These are phyloP conservation scores for Osmerus mordax DNA, from an alignment of 2,113 vertebrate genomes.

Conservation along the genomic window DNA sequence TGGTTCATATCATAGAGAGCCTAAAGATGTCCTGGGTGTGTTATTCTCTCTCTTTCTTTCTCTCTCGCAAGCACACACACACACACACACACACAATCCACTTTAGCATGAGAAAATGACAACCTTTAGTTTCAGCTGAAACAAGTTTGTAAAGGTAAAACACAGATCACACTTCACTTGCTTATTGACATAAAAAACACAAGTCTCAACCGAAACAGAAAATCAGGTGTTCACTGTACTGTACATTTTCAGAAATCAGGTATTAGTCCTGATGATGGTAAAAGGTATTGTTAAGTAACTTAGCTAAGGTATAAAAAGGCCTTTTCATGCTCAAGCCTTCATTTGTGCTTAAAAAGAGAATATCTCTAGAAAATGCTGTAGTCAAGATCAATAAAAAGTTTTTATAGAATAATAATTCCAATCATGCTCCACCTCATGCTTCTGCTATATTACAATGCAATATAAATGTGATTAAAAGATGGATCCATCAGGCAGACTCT, in stretches of 20 bases:
- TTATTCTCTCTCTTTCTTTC: too few species aligned
- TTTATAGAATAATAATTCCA: constrained; percentile 32
- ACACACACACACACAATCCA: too few species aligned
- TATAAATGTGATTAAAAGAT: constrained; percentile 41
- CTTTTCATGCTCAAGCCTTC: constrained; percentile 27
- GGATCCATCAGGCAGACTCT: constrained; percentile 19
- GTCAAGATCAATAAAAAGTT: constrained; percentile 41
- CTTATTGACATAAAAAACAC: background rate
- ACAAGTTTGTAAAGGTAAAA: too few species aligned
- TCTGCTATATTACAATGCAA: constrained; percentile 11
- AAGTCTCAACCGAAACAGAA: background rate
- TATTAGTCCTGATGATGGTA: constrained; percentile 16
- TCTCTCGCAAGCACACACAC: too few species aligned
- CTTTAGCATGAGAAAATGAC: too few species aligned
- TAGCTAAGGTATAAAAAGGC: constrained; percentile 46
- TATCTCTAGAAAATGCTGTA: constrained; percentile 40
- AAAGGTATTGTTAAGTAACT: constrained; percentile 15
- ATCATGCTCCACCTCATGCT: constrained; percentile 20
- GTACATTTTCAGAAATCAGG: constrained; percentile 2
- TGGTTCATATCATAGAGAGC: constrained; percentile 10
- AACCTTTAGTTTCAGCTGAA: too few species aligned
- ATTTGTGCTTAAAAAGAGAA: constrained; percentile 20
- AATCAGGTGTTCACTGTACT: background rate
- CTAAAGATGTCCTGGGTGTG: too few species aligned
- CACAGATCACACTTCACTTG: background rate